phyloP scores from a whole-genome alignment of 2,113 vertebrate genomes.

The Acrocephalus kingi region DNA sequence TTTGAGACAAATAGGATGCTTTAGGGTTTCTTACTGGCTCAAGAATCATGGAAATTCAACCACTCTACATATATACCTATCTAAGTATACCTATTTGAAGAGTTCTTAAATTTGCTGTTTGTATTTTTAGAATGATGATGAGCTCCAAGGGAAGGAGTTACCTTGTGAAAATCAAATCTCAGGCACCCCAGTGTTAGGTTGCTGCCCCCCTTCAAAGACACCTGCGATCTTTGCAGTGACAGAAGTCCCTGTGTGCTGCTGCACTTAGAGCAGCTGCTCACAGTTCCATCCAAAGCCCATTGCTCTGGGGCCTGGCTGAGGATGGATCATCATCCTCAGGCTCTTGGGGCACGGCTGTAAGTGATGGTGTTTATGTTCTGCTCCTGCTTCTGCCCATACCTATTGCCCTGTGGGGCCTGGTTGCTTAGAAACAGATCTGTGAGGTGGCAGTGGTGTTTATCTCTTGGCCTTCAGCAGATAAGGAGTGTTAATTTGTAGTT shows the following conservation, averaged over 20 bases:
- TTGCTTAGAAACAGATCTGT: slow-evolving; percentile 18
- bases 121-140: not conserved
- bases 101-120: not conserved
- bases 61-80: not conserved
- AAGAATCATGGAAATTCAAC: not conserved
- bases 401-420: not conserved
- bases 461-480: not conserved
- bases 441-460: not conserved
- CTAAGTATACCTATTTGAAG: not conserved
- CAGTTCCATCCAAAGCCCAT: not conserved
- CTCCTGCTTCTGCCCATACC: not conserved
- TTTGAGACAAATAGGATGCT: not conserved
- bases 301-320: not conserved
- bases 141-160: not conserved
- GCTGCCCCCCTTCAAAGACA: not conserved
- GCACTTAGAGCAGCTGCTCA: not conserved
- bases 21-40: not conserved
- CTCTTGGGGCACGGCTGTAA: not conserved
- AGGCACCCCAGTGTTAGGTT: not conserved
- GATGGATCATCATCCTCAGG: not conserved
- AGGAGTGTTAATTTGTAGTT: not conserved
- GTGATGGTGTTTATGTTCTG: not conserved
- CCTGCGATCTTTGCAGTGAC: not conserved
- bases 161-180: not conserved
- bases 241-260: not conserved